Evolutionary conservation across 2,888 invertebrate species (phyloP).

Genomic region (Ptychoptera contaminata): DNA sequence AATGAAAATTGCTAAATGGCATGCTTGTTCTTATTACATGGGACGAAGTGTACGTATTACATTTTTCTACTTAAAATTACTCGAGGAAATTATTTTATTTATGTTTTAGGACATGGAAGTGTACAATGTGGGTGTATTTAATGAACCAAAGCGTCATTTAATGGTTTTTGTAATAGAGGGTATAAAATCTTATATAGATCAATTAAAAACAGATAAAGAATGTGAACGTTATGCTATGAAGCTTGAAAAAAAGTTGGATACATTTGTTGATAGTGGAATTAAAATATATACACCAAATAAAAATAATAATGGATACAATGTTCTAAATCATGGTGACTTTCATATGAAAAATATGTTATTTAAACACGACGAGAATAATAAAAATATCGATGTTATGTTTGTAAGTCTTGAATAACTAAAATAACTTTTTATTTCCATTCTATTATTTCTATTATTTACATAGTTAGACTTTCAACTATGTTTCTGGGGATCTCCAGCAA

Average conservation of each 20-base stretch:
- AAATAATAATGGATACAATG: conserved; percentile 18
- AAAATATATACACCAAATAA: conserved; percentile 4
- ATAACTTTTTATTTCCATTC: background rate
- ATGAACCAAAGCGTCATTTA: background rate
- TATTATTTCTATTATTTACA: background rate
- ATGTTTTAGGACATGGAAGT: background rate
- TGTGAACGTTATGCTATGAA: conserved; percentile 3
- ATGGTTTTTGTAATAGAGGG: no score
- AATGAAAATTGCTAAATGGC: conserved; percentile 31
- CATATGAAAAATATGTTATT: conserved; percentile 30
- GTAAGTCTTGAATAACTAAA: conserved; percentile 2
- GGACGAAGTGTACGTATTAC: conserved; percentile 27
- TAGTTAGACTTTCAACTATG: conserved; percentile 11
- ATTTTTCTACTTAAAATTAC: background rate
- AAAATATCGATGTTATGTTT: conserved; percentile 5
- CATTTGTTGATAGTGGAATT: conserved; percentile 5
- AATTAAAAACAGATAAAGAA: background rate
- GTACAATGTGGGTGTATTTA: conserved; percentile 7
- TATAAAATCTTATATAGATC: no score
- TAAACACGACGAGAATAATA: conserved; percentile 14
- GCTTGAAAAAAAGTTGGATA: background rate
- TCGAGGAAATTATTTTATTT: background rate
- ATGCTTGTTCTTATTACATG: conserved; percentile 32
- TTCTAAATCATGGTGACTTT: conserved; percentile 30
- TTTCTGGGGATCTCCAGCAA: conserved; percentile 8